Percentiles rank a stretch among this genome's conserved stretches.
Conservation (phyloP, 2,797 vertebrate genomes). For the Apodemus agrarius region DNA sequence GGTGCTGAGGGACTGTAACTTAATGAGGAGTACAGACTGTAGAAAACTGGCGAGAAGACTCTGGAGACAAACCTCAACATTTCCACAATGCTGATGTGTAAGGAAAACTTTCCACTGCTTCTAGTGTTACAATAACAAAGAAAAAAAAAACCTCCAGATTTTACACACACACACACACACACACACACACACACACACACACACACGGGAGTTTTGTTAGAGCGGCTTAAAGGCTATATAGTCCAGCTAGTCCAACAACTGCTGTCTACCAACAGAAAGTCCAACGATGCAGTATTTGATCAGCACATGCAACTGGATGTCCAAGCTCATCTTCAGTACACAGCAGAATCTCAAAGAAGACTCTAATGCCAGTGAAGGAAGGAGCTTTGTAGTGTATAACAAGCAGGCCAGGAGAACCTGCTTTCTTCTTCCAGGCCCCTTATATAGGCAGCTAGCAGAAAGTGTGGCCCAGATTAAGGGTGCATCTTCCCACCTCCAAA, state of each 20-base stretch:
- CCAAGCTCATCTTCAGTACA: neutral
- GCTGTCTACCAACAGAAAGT: neutral
- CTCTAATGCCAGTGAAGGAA: too few relatives aligned
- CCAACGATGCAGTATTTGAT: neutral
- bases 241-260: neutral
- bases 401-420: neutral
- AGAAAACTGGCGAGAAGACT: neutral
- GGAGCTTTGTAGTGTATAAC: neutral
- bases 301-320: neutral
- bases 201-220: too few relatives aligned
- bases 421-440: too few relatives aligned
- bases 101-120: constrained; percentile 33
- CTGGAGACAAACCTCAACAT: constrained; percentile 48
- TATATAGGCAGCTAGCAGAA: neutral
- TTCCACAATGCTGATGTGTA: neutral
- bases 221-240: neutral
- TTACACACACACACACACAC: neutral
- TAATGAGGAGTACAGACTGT: constrained; percentile 42
- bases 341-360: neutral
- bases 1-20: neutral
- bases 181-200: neutral
- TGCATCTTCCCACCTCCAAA: neutral
- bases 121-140: constrained; percentile 19
- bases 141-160: constrained; percentile 6
- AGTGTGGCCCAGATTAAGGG: neutral